A percentile compares a stretch with the other conserved stretches of the same genome.
These are phyloP conservation scores for Zosterops japonicus DNA, from an alignment of 2,113 vertebrate genomes.

Conservation along the genomic window DNA sequence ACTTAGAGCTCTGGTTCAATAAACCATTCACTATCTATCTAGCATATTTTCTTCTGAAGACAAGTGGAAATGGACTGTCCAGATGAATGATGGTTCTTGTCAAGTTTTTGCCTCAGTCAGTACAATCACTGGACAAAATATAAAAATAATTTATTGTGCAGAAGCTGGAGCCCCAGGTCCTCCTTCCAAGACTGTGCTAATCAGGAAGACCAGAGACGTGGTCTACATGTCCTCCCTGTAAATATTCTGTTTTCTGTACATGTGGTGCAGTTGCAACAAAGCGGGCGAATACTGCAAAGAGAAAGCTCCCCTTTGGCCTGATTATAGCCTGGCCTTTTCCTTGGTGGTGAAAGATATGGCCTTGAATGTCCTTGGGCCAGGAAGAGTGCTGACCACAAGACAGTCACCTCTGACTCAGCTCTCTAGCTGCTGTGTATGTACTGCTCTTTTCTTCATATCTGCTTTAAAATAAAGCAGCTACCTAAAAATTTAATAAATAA, in stretches of 20 bases:
- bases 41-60: not conserved
- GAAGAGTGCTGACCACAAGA: not conserved
- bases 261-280: not conserved
- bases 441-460: not conserved
- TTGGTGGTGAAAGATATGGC: not conserved
- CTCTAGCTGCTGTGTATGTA: not conserved
- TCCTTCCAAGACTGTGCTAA: not conserved
- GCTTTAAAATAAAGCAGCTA: not conserved
- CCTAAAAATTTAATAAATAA: not conserved
- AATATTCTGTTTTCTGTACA: not conserved
- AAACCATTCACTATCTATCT: not conserved
- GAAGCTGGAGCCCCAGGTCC: not conserved
- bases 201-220: not conserved
- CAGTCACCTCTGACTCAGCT: not conserved
- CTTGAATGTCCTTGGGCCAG: not conserved
- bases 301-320: not conserved
- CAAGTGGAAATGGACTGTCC: not conserved
- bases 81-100: not conserved
- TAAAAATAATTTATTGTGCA: not conserved
- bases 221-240: accelerated
- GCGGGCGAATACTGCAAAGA: not conserved
- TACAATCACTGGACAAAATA: not conserved
- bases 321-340: not conserved
- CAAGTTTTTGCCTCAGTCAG: not conserved
- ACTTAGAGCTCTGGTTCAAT: not conserved